Base-by-base conservation (phyloP, 2,797 vertebrate genomes). In the Mustela erminea region DNA sequence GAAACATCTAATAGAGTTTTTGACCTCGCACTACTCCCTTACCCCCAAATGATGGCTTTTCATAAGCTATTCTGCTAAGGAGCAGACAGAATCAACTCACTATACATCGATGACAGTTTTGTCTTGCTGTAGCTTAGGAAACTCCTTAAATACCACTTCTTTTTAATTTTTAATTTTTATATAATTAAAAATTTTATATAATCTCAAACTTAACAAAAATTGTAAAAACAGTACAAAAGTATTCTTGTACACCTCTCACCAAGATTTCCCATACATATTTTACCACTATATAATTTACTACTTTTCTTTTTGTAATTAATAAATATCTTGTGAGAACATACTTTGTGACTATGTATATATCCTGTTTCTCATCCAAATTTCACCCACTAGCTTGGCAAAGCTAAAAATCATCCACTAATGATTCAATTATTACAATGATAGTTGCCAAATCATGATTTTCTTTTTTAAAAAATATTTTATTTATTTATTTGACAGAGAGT, bases 301-400 rank as follows among this genome's bases (percentile, higher is more conserved):
- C 41, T 92, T 97, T 96, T 87, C 38, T 66, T 52, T 75, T 72
- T 92, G 35, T 93, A 93, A 70, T 92, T 77, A 95, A 89, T 41
- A 82, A 77, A 66, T 77, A 74, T 62, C 68, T 75, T 81, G 25
- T 89, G 5, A 68, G 77, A n/a, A 62, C 38, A 83, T 46, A 62
- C 25, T 95, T 95, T 60, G 46, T 68, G 21, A 82, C 32, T 11
- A 46, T 58, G 35, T 35, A 66, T 89, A 83, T 87, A 82, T 88
- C 17, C n/a, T 49, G 5, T 86, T 90, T 85, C 58, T 78, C 21
- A 68, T 56, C 32, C 32, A 94, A 27, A 77, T 82, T 93, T 96
- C 46, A 95, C 38, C 15, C 29, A 81, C 54, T 41, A 78, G 4
- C 62, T 89, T 87, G 89, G 49, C 15, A 52, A 52, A 52, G 49